Conservation (phyloP, 1,140 invertebrate species). For the Grapholita molesta region DNA sequence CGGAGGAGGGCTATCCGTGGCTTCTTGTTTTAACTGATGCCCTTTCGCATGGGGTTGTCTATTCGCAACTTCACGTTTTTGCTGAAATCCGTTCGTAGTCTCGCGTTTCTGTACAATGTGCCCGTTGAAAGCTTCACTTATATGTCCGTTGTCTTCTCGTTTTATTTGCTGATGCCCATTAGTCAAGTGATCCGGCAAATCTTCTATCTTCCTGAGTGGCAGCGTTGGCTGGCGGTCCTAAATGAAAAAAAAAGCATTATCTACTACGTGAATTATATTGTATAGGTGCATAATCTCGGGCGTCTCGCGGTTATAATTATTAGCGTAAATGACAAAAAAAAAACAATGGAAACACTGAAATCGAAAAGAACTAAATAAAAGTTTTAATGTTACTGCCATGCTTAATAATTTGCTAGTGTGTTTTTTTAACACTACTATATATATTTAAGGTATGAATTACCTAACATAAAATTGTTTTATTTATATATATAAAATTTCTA, state of each 20-base stretch:
- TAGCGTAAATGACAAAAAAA: no score
- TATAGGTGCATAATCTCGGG: no score
- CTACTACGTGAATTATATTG: no score
- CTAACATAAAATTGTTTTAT: no score
- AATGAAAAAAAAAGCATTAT: conserved; percentile 36
- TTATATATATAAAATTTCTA: no score
- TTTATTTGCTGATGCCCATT: not conserved
- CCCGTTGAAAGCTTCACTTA: not conserved
- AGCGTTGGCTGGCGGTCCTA: conserved; percentile 74
- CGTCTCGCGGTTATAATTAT: no score
- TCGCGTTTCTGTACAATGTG: not conserved
- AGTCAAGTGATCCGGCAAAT: not conserved
- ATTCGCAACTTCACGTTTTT: conserved; percentile 25
- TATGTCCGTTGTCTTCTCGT: not conserved
- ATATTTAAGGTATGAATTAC: no score
- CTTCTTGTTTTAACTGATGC: conserved; percentile 39
- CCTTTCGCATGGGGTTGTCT: conserved; percentile 24
- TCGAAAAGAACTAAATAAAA: no score
- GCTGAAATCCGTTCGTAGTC: not conserved
- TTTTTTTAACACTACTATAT: no score
- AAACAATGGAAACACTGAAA: no score
- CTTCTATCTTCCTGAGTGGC: conserved; percentile 47
- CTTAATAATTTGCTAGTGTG: no score
- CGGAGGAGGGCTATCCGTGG: conserved; percentile 70
- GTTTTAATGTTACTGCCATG: no score